Evolutionary conservation across 2,113 vertebrate species (phyloP), one percentile per base, ranked within the genome.

Genomic region (Desmodus rotundus): DNA sequence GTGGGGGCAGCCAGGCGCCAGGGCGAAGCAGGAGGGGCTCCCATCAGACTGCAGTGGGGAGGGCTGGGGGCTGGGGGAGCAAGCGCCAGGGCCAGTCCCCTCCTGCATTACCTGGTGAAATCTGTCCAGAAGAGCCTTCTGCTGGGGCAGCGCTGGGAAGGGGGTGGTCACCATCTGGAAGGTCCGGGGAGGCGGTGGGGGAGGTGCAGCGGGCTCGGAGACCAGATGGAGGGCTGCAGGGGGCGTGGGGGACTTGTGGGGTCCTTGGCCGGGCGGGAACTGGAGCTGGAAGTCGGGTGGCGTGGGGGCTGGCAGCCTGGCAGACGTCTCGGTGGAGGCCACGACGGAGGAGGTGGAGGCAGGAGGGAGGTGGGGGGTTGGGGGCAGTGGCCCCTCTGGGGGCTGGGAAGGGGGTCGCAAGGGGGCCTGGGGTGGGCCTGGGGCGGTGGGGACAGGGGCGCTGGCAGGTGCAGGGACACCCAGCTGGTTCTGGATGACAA

Each of bases 61-160:
- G 28, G 10, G 36, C 3, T 0, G 36, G 33, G 41, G 24, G n/a
- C 45, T 7, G 3, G 56, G 3, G 13, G 43, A 7, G 33, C 0
- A 8, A 36, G 74, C 0, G 4, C 20, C 0, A 16, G 47, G 61
- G 80, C 52, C 3, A 1, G 58, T 5, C 65, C 90, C 95, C 36
- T 58, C 65, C 85, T 31, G n/a, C 3, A 17, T 94, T 98, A 99
- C 99, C 99, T 99, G 99, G 96, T 99, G 99, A 77, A 99, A 99
- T 94, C 99, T 99, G 61, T 99, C 99, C 97, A 99, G 97, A 47
- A 99, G 98, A 96, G 98, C 99, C 97, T 99, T 99, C 97, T 99
- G 98, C 93, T 99, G 99, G 67, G 98, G 76, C 68, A 99, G 98
- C 43, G 98, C 92, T 92, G 99, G 99, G 91, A 99, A 99, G 96